Evolutionary conservation across 2,888 invertebrate species (phyloP).

Genomic region (Clanis bilineata): DNA sequence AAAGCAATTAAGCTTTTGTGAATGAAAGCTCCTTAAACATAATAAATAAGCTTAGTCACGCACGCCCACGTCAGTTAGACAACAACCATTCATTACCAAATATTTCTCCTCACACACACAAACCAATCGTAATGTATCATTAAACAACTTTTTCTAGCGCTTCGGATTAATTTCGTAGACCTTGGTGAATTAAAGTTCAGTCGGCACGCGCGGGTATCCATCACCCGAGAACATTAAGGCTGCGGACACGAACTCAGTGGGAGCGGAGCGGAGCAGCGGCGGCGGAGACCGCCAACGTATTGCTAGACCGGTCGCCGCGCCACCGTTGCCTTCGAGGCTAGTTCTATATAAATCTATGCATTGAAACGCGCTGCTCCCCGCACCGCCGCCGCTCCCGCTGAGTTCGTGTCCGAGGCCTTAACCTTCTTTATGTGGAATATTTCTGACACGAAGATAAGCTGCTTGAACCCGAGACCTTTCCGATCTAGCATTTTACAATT

Average conservation of each 20-base stretch:
- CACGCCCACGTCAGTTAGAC: neutral
- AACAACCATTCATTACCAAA: conserved; percentile 3
- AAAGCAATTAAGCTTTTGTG: neutral
- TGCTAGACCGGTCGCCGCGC: too few relatives aligned
- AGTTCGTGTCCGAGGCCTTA: too few relatives aligned
- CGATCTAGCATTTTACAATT: conserved; percentile 75
- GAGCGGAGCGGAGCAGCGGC: too few relatives aligned
- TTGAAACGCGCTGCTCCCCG: too few relatives aligned
- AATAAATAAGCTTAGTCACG: neutral
- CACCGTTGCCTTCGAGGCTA: too few relatives aligned
- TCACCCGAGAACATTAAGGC: conserved; percentile 47
- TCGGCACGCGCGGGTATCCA: conserved; percentile 59
- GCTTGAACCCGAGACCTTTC: conserved; percentile 74
- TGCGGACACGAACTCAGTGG: too few relatives aligned
- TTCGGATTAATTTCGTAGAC: conserved; percentile 35
- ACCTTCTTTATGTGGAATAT: conserved; percentile 54
- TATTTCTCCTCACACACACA: neutral
- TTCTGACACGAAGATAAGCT: conserved; percentile 69
- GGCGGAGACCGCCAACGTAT: too few relatives aligned
- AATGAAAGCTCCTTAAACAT: neutral
- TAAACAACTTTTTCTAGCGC: conserved; percentile 10
- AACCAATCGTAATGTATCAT: conserved; percentile 4
- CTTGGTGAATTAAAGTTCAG: conserved; percentile 48
- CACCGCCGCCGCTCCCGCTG: too few relatives aligned
- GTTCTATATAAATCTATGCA: too few relatives aligned